Evolutionary conservation across 1,140 invertebrate species (phyloP).

Genomic region (Euschistus heros): DNA sequence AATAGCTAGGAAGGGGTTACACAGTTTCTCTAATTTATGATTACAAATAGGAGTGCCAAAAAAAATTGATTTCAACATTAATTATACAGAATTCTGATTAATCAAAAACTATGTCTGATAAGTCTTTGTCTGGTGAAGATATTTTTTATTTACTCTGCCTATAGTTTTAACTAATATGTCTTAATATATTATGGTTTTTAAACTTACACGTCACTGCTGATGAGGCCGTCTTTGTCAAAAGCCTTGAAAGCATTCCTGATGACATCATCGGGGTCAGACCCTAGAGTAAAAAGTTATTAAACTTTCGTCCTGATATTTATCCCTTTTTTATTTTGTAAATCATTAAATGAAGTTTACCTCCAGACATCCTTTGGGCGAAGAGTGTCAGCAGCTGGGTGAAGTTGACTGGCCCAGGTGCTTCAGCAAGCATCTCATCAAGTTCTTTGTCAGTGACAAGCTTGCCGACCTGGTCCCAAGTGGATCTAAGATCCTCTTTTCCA

Average conservation of each 20-base stretch:
- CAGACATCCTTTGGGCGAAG: constrained; percentile 80
- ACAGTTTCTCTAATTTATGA: too few relatives aligned
- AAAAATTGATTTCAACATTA: too few relatives aligned
- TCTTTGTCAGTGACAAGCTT: constrained; percentile 81
- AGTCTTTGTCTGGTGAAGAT: too few relatives aligned
- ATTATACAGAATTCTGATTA: too few relatives aligned
- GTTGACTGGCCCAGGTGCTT: constrained; percentile 86
- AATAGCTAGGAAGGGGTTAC: too few relatives aligned
- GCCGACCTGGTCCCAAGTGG: constrained; percentile 90
- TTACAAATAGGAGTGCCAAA: too few relatives aligned
- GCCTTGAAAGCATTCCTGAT: constrained; percentile 90
- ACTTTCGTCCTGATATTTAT: neutral
- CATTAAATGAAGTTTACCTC: constrained; percentile 32
- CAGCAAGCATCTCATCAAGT: constrained; percentile 79
- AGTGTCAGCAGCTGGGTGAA: constrained; percentile 88
- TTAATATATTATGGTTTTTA: neutral
- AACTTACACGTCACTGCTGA: constrained; percentile 66
- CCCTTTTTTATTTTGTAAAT: neutral
- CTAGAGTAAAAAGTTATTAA: constrained; percentile 32
- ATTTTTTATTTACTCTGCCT: too few relatives aligned
- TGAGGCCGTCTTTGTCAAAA: constrained; percentile 84
- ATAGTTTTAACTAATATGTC: too few relatives aligned
- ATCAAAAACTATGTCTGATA: too few relatives aligned
- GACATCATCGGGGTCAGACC: constrained; percentile 84
- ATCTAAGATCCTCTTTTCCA: constrained; percentile 87